Percentiles rank a stretch among this genome's conserved stretches.
Evolutionary conservation across 2,797 vertebrate species (phyloP).

Genomic region (Scyliorhinus canicula): DNA sequence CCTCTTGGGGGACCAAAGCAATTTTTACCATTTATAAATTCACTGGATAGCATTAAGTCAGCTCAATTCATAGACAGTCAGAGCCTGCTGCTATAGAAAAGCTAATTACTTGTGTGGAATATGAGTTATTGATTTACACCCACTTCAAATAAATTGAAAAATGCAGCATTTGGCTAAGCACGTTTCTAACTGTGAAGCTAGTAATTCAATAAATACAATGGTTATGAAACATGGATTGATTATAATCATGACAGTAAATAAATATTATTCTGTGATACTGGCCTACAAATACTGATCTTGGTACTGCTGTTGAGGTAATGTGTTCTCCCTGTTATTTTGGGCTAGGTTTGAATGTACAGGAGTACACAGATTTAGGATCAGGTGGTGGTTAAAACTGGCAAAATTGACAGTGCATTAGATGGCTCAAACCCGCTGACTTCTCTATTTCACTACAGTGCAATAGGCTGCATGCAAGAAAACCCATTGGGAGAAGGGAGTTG

Average conservation of each 20-base stretch:
- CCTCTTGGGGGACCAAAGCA: neutral
- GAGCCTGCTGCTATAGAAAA: neutral
- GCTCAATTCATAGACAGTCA: neutral
- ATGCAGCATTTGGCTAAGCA: neutral
- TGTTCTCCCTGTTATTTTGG: neutral
- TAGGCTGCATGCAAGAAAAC: neutral
- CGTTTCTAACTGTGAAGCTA: neutral
- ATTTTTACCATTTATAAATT: slow-evolving; percentile 13
- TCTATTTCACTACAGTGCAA: neutral
- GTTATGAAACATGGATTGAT: neutral
- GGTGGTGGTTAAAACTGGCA: neutral
- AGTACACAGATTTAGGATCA: neutral
- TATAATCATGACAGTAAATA: neutral
- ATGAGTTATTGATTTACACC: slow-evolving; percentile 32
- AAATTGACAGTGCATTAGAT: neutral
- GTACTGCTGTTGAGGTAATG: neutral
- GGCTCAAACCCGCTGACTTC: neutral
- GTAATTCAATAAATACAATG: neutral
- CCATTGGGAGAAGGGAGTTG: neutral
- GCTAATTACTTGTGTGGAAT: neutral
- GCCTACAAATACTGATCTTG: neutral
- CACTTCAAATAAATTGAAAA: slow-evolving; percentile 28
- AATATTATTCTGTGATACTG: neutral
- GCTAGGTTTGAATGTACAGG: neutral
- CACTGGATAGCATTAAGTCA: slow-evolving; percentile 16